These are phyloP conservation scores for Cotesia vestalis DNA, from an alignment of 1,140 invertebrate species.

Conservation along the genomic window DNA sequence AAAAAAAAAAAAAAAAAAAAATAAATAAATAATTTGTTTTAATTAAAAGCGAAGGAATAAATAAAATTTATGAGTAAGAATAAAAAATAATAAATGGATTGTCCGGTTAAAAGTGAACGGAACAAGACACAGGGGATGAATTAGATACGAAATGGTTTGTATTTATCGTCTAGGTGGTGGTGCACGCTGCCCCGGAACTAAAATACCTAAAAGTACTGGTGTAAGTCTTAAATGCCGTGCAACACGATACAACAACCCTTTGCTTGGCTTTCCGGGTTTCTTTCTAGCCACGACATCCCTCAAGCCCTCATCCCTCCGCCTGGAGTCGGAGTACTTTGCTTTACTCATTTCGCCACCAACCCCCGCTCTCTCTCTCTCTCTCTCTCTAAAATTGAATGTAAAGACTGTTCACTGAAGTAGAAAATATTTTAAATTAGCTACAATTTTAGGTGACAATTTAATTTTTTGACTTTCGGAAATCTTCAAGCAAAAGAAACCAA, in stretches of 20 bases:
- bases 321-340: too few species aligned
- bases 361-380: constrained; percentile 23
- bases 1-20: too few species aligned
- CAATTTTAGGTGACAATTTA: too few species aligned
- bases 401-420: too few species aligned
- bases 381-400: constrained; percentile 19
- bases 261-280: constrained; percentile 37
- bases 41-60: neutral
- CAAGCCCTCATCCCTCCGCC: neutral
- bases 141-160: constrained; percentile 23
- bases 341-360: too few species aligned
- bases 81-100: constrained; percentile 11
- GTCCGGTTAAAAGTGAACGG: constrained; percentile 14
- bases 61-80: constrained; percentile 1
- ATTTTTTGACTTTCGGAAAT: too few species aligned
- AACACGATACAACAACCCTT: constrained; percentile 53
- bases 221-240: constrained; percentile 53
- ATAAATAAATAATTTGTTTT: too few species aligned
- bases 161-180: constrained; percentile 42
- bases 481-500: too few species aligned
- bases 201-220: constrained; percentile 20
- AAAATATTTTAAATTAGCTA: too few species aligned
- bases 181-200: neutral
- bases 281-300: constrained; percentile 34
- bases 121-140: constrained; percentile 17